phyloP scores from a whole-genome alignment of 1,140 invertebrate genomes.

The Dolichoris vasculosae region DNA sequence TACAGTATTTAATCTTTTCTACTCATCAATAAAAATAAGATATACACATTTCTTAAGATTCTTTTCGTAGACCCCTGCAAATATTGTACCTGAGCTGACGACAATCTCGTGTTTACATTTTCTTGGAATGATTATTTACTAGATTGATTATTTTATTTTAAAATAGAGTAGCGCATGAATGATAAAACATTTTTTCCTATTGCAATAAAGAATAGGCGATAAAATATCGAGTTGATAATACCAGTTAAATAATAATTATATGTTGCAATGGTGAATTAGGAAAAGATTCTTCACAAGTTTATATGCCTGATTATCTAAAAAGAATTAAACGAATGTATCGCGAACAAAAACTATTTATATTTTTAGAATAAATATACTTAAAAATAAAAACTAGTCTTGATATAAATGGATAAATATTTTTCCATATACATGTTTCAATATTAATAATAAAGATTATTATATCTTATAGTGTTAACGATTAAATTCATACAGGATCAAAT shows the following conservation, averaged over 20 bases:
- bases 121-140: neutral
- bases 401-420: too few species aligned
- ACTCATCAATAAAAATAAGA: neutral
- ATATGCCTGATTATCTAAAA: neutral
- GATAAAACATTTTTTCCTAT: constrained; percentile 7
- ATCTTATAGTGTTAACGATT: too few species aligned
- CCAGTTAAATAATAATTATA: neutral
- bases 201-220: neutral
- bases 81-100: neutral
- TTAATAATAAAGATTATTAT: too few species aligned
- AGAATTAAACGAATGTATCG: neutral
- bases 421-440: too few species aligned
- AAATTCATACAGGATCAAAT: too few species aligned
- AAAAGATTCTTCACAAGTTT: neutral
- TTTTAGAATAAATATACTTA: too few species aligned
- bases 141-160: neutral
- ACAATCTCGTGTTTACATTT: neutral
- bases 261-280: neutral
- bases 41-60: neutral
- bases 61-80: neutral
- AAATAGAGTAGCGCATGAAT: neutral
- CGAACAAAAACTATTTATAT: too few species aligned
- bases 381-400: too few species aligned
- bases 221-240: neutral
- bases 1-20: constrained; percentile 3